Evolutionary conservation across 2,113 vertebrate genomes (phyloP).

Genomic region (Bubalus kerabau): DNA sequence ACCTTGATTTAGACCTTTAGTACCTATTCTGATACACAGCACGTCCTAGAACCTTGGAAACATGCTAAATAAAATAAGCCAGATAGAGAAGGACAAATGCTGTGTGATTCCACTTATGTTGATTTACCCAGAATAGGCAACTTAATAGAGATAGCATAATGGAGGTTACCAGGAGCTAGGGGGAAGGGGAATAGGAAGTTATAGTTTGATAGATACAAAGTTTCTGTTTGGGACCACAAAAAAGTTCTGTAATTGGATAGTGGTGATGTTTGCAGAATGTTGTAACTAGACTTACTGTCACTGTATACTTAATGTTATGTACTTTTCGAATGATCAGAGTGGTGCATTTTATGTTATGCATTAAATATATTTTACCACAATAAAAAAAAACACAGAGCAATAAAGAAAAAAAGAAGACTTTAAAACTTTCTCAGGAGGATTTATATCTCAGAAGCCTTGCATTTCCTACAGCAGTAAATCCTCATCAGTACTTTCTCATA

Average conservation of each 20-base stretch:
- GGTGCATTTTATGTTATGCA: not conserved
- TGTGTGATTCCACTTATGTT: not conserved
- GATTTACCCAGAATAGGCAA: not conserved
- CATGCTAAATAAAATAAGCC: not conserved
- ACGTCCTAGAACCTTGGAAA: not conserved
- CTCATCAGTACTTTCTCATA: not conserved
- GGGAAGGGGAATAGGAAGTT: not conserved
- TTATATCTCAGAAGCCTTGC: not conserved
- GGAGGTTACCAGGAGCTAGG: not conserved
- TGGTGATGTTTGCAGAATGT: too few relatives aligned
- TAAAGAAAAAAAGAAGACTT: not conserved
- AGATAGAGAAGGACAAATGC: not conserved
- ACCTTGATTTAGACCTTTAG: not conserved
- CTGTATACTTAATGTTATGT: not conserved
- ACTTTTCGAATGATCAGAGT: not conserved
- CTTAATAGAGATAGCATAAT: not conserved
- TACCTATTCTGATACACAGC: not conserved
- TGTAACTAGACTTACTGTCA: not conserved
- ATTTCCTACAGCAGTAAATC: not conserved
- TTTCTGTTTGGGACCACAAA: not conserved
- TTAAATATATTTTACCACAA: not conserved
- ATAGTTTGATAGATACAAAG: not conserved
- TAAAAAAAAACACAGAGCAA: not conserved
- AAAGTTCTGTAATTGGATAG: not conserved
- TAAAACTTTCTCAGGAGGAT: not conserved